Evolutionary conservation across 2,113 vertebrate genomes (phyloP).

Genomic region (Ciconia boyciana): DNA sequence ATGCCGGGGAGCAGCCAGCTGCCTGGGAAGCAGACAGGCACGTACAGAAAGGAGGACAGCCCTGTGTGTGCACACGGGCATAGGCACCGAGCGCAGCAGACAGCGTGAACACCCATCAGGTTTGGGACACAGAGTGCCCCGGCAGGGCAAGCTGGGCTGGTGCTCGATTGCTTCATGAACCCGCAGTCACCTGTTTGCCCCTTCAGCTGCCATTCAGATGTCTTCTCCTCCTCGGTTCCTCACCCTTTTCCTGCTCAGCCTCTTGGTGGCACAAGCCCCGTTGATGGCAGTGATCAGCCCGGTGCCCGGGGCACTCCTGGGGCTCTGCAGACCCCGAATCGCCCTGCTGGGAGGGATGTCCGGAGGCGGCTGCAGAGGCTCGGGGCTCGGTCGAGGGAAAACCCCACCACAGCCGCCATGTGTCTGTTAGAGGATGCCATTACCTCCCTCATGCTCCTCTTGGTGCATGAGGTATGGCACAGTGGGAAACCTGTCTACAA

Average conservation of each 20-base stretch:
- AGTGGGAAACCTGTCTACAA: not conserved
- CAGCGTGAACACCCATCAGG: rapidly evolving
- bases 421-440: not conserved
- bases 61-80: not conserved
- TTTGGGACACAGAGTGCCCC: not conserved
- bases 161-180: rapidly evolving
- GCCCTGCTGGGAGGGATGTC: not conserved
- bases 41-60: rapidly evolving
- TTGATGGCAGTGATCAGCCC: rapidly evolving
- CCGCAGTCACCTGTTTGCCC: not conserved
- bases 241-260: not conserved
- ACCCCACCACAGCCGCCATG: rapidly evolving
- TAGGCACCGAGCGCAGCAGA: not conserved
- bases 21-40: not conserved
- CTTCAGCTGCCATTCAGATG: not conserved
- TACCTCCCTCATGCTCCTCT: not conserved
- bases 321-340: rapidly evolving
- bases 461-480: rapidly evolving
- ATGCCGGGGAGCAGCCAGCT: not conserved
- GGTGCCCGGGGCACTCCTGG: not conserved
- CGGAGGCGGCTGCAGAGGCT: not conserved
- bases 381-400: rapidly evolving
- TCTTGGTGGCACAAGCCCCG: not conserved
- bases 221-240: not conserved
- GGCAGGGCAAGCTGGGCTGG: not conserved